phyloP scores from a whole-genome alignment of 2,113 vertebrate species.

The Vulpes ferrilata region DNA sequence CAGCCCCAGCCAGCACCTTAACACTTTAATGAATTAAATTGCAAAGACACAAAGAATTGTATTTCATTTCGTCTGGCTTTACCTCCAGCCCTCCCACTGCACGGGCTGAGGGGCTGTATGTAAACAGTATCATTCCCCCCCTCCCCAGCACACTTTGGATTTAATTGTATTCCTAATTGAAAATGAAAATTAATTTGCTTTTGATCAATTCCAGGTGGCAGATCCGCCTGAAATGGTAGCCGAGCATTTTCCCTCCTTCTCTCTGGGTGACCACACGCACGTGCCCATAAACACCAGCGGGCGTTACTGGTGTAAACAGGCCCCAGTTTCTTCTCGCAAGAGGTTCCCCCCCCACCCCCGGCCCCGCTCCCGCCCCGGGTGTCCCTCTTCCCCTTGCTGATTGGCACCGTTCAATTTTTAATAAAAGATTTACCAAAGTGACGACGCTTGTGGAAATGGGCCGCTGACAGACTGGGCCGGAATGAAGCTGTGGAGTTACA shows the following conservation, averaged over 20 bases:
- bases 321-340: background rate
- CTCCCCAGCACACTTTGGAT: conserved; percentile 54
- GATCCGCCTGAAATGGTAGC: conserved; percentile 40
- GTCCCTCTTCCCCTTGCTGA: conserved; percentile 68
- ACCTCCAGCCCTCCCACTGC: conserved; percentile 73
- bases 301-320: background rate
- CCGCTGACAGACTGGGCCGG: conserved; percentile 90
- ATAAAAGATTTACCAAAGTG: conserved; percentile 84
- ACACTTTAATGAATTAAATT: conserved; percentile 57
- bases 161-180: conserved; percentile 84
- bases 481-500: conserved; percentile 94
- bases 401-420: conserved; percentile 80
- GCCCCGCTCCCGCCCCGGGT: background rate
- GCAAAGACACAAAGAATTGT: conserved; percentile 60
- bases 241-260: conserved; percentile 46
- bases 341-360: no score
- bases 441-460: conserved; percentile 84
- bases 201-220: conserved; percentile 86
- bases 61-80: conserved; percentile 72
- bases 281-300: conserved; percentile 46
- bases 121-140: conserved; percentile 70
- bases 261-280: conserved; percentile 70
- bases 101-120: background rate
- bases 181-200: conserved; percentile 88
- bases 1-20: background rate